These are phyloP conservation scores for Micrasema minimum DNA, from an alignment of 1,140 invertebrate species.

Conservation along the genomic window DNA sequence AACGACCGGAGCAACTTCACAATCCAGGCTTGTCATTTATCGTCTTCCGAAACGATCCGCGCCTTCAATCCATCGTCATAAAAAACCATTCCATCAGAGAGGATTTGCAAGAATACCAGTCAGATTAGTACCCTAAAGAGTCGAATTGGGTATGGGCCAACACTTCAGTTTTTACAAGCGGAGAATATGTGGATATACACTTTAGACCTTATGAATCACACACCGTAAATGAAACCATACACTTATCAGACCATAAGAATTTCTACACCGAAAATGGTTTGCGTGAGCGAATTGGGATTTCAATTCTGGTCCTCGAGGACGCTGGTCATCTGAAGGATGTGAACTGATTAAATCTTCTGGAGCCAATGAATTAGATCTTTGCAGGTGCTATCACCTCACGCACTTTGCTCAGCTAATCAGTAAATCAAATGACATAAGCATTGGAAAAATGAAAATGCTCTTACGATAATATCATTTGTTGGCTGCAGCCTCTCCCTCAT, in stretches of 20 bases:
- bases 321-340: constrained; percentile 63
- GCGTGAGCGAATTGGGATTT: constrained; percentile 65
- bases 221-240: constrained; percentile 57
- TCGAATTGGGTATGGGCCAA: constrained; percentile 59
- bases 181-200: constrained; percentile 62
- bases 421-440: constrained; percentile 55
- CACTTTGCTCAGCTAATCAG: constrained; percentile 66
- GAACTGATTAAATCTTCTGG: constrained; percentile 35
- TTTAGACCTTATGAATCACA: constrained; percentile 54
- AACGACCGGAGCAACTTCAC: constrained; percentile 54
- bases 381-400: constrained; percentile 64
- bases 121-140: constrained; percentile 53
- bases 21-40: constrained; percentile 61
- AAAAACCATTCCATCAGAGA: constrained; percentile 42
- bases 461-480: constrained; percentile 61
- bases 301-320: constrained; percentile 55
- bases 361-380: constrained; percentile 59
- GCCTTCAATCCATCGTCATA: constrained; percentile 56
- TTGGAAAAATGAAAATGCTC: constrained; percentile 55
- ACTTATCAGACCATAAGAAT: too few relatives aligned
- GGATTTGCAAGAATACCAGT: constrained; percentile 57
- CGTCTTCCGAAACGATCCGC: constrained; percentile 61
- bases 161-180: constrained; percentile 56
- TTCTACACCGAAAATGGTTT: too few relatives aligned
- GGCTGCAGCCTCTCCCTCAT: constrained; percentile 63